Base-by-base conservation (phyloP, 2,797 vertebrate species). In the Lepilemur ruficaudatus region DNA sequence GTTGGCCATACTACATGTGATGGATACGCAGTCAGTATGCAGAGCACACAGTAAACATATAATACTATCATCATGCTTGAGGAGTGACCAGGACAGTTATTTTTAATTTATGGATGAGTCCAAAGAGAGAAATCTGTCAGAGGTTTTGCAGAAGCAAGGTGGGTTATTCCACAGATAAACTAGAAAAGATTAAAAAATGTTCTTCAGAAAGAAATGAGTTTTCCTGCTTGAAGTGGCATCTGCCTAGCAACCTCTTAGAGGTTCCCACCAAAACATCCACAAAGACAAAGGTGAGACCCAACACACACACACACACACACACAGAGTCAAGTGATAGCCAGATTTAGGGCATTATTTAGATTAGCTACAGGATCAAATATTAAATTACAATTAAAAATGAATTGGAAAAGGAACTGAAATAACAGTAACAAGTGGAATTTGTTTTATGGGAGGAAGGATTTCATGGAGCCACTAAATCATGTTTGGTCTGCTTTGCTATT, bases 121-220 rank as follows among this genome's bases (percentile, higher is more conserved):
- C 46, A 84, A 55, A 59, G 67, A 76, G 50, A 91, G 30, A 87
- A 84, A 63, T 59, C 28, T 46, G 61, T 41, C 89, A 25, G 10
- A 91, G 32, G 32, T 78, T 88, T 69, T 57, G 28, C 41, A 88
- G 63, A 92, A 73, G 87, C 76, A 72, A 95, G 32, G 43, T 50
- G 92, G 46, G 22, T 55, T n/a, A 80, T 63, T 82, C n/a, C 78
- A 78, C 8, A 89, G 87, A 79, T 55, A 55, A 93, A 92, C 43
- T 25, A 41, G 20, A 61, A 75, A 76, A 86, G 25, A 46, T 63
- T 85, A 13, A 38, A 50, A 70, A 57, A 35, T 41, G 32, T 35
- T 22, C 43, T 61, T 93, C 55, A 7, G 38, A 78, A 69, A 89
- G 72, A 96, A 76, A 48, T 11, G 14, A 61, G 9, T 30, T n/a